Evolutionary conservation across 2,888 invertebrate genomes (phyloP).

Genomic region (Linyphia triangularis): DNA sequence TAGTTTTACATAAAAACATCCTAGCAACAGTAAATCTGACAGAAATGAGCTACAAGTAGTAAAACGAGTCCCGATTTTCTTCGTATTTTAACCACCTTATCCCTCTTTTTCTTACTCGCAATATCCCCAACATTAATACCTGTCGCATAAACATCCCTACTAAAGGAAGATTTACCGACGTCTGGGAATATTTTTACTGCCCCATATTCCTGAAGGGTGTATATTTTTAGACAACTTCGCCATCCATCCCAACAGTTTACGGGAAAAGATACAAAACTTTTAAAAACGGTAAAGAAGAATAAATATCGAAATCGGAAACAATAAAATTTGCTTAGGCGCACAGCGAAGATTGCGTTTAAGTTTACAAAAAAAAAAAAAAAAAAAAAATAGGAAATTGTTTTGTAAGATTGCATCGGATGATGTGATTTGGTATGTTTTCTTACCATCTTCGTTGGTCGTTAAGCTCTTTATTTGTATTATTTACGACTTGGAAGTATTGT

Average conservation of each 20-base stretch:
- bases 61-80: no score
- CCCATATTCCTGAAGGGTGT: conserved; percentile 19
- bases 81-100: neutral
- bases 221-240: conserved; percentile 35
- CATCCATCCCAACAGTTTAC: neutral
- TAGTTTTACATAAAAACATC: no score
- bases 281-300: neutral
- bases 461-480: neutral
- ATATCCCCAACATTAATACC: conserved; percentile 29
- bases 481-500: neutral
- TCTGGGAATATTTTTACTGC: conserved; percentile 33
- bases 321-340: neutral
- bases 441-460: neutral
- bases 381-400: neutral
- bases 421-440: no score
- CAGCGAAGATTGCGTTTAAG: neutral
- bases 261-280: neutral
- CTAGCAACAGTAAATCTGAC: no score
- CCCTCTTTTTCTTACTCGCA: neutral
- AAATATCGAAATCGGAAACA: neutral
- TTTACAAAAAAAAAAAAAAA: neutral
- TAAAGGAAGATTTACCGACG: conserved; percentile 14
- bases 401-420: no score
- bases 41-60: no score
- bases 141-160: conserved; percentile 28